Evolutionary conservation across 2,797 vertebrate species (phyloP).

Genomic region (Prunella strophiata): DNA sequence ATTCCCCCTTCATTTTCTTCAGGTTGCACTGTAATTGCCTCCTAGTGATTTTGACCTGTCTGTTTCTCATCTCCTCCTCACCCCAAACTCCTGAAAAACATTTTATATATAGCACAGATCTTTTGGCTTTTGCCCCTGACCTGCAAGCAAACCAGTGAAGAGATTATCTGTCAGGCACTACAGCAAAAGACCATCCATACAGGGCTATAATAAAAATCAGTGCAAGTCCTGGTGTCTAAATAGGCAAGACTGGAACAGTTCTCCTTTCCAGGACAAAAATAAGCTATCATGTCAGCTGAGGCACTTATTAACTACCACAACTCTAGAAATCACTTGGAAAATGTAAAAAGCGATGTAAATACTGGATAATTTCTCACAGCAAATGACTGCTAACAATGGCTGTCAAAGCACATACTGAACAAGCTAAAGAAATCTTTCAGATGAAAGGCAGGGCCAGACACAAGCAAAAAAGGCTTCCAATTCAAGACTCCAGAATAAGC

Average conservation of each 20-base stretch:
- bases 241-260: background rate
- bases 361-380: background rate
- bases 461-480: background rate
- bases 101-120: background rate
- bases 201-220: background rate
- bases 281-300: background rate
- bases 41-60: background rate
- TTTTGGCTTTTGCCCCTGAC: background rate
- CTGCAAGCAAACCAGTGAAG: background rate
- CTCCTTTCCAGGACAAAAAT: conserved; percentile 1
- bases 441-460: background rate
- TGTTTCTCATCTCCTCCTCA: background rate
- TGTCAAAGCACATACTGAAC: background rate
- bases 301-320: background rate
- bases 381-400: background rate
- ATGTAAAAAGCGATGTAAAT: background rate
- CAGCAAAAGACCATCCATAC: background rate
- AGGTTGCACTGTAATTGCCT: background rate
- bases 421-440: background rate
- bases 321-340: background rate
- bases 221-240: background rate
- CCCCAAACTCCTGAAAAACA: background rate
- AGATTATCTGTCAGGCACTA: background rate
- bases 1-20: background rate
- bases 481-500: background rate